phyloP scores from a whole-genome alignment of 2,113 vertebrate species.

The Coracopsis vasa region DNA sequence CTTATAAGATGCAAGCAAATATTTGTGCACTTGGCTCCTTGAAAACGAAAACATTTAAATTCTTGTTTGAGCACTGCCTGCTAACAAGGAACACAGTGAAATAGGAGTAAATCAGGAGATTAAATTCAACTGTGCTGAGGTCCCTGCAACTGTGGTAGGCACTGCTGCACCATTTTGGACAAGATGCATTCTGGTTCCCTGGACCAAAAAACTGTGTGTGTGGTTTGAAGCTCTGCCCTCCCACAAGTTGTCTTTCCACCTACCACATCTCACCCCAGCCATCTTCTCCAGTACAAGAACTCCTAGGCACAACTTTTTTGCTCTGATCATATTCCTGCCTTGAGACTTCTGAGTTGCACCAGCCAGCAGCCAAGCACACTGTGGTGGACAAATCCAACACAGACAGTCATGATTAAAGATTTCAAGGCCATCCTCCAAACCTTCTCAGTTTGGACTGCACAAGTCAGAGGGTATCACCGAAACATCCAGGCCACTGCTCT shows the following conservation, averaged over 20 bases:
- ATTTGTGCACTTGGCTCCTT: not conserved
- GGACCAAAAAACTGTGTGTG: accelerated
- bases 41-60: not conserved
- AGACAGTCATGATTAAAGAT: not conserved
- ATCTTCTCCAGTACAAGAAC: not conserved
- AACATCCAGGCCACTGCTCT: not conserved
- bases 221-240: not conserved
- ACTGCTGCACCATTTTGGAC: not conserved
- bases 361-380: not conserved
- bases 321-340: not conserved
- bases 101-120: not conserved
- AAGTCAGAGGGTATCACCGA: not conserved
- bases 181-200: not conserved
- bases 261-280: not conserved
- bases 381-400: not conserved
- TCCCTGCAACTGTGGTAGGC: not conserved
- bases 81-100: not conserved
- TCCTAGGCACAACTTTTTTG: not conserved
- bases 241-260: not conserved
- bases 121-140: accelerated
- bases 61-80: not conserved
- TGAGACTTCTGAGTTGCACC: not conserved
- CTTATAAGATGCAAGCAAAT: not conserved
- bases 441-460: not conserved
- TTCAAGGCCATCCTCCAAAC: not conserved